A percentile compares a stretch with the other conserved stretches of the same genome.
phyloP scores from a whole-genome alignment of 2,113 vertebrate species.

The Cyprinus carpio region DNA sequence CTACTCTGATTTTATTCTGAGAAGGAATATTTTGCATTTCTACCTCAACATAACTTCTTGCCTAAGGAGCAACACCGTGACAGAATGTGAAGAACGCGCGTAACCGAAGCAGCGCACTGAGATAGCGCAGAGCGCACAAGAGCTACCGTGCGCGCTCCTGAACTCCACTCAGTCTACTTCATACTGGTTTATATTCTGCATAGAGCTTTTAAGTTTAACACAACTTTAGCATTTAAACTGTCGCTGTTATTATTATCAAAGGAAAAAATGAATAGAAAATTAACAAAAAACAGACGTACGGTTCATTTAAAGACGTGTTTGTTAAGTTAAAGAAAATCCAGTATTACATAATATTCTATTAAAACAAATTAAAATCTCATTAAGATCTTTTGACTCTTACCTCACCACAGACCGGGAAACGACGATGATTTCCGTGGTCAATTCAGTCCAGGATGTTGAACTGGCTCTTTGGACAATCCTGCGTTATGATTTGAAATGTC shows the following conservation, averaged over 20 bases:
- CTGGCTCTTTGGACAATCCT: background rate
- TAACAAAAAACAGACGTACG: background rate
- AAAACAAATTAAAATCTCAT: background rate
- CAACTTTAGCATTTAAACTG: background rate
- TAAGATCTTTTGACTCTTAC: background rate
- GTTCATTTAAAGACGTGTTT: background rate
- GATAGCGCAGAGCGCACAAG: background rate
- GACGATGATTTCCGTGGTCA: conserved; percentile 5
- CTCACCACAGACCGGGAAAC: background rate
- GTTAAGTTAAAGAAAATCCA: background rate
- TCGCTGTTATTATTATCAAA: background rate
- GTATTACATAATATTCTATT: background rate
- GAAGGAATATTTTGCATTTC: background rate
- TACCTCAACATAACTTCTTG: too few relatives aligned
- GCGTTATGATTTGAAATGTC: background rate
- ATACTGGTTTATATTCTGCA: background rate
- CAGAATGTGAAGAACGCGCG: too few relatives aligned
- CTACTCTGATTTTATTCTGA: too few relatives aligned
- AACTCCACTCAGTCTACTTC: background rate
- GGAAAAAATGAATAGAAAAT: background rate
- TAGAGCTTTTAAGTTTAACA: background rate
- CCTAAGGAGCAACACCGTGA: background rate
- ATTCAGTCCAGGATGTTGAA: conserved; percentile 29
- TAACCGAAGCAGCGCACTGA: too few relatives aligned
- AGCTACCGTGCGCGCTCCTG: background rate